Evolutionary conservation across 2,113 vertebrate species (phyloP).

Genomic region (Tupaia tana): DNA sequence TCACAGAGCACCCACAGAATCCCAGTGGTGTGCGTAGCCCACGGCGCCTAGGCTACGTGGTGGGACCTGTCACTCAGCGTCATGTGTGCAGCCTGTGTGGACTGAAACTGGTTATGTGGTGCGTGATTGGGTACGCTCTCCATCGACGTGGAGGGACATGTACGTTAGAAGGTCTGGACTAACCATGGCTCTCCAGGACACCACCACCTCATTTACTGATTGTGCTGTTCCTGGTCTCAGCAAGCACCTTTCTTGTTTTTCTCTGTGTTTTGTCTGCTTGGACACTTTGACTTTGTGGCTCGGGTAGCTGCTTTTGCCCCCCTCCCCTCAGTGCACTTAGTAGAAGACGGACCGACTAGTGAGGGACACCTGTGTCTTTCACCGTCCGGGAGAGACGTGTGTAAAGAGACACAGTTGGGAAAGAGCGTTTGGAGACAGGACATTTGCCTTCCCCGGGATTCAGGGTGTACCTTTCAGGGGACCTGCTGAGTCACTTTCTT

Average conservation of each 20-base stretch:
- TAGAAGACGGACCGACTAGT: too few species aligned
- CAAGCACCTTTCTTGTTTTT: not conserved
- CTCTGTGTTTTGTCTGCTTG: not conserved
- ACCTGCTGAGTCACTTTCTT: not conserved
- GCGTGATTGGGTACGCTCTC: not conserved
- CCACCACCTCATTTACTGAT: not conserved
- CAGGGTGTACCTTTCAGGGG: not conserved
- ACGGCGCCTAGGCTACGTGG: too few species aligned
- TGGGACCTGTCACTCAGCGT: too few species aligned
- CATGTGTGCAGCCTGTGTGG: too few species aligned
- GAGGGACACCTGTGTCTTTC: not conserved
- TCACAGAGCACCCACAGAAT: too few species aligned
- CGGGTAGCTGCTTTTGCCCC: not conserved
- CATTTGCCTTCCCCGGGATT: not conserved
- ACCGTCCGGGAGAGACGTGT: not conserved
- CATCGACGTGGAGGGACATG: not conserved
- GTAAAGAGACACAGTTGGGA: not conserved
- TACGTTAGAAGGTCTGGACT: constrained; percentile 30
- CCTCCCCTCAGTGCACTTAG: not conserved
- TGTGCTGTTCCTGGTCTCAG: constrained; percentile 7
- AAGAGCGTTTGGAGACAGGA: not conserved
- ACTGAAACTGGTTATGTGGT: too few species aligned
- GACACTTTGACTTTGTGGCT: not conserved
- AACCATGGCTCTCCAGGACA: not conserved
- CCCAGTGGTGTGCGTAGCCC: too few species aligned